Conservation (phyloP, 2,113 vertebrate genomes). For the Ciconia boyciana region DNA sequence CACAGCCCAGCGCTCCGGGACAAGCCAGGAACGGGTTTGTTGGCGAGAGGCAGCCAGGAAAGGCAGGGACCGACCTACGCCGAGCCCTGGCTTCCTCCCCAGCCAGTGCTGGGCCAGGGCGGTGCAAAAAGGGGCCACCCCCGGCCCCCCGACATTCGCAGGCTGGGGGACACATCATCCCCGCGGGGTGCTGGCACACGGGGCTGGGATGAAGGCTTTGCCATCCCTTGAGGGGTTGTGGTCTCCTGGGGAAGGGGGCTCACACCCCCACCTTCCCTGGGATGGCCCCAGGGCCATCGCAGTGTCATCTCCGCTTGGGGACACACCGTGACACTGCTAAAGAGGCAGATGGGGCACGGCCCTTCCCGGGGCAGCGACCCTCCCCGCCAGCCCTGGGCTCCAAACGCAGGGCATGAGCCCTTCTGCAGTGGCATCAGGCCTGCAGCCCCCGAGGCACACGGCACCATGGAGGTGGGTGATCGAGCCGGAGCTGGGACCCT, state of each 20-base stretch:
- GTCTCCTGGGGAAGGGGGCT: background rate
- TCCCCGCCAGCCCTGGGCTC: accelerated
- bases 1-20: background rate
- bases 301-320: accelerated
- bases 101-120: background rate
- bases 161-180: background rate
- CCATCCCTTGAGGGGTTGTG: accelerated
- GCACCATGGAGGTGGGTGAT: accelerated
- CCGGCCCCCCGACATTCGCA: accelerated
- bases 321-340: background rate
- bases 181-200: accelerated
- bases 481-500: accelerated
- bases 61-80: background rate
- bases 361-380: background rate
- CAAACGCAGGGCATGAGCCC: accelerated
- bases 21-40: background rate
- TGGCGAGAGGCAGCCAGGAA: conserved; percentile 14
- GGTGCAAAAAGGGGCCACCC: background rate
- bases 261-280: accelerated
- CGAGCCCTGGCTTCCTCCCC: background rate
- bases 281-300: no score
- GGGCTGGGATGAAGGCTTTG: background rate
- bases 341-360: accelerated
- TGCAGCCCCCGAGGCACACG: accelerated
- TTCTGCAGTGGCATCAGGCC: background rate